A percentile compares a stretch with the other conserved stretches of the same genome.
Conservation (phyloP, 2,113 vertebrate species). For the Pluvialis apricaria region DNA sequence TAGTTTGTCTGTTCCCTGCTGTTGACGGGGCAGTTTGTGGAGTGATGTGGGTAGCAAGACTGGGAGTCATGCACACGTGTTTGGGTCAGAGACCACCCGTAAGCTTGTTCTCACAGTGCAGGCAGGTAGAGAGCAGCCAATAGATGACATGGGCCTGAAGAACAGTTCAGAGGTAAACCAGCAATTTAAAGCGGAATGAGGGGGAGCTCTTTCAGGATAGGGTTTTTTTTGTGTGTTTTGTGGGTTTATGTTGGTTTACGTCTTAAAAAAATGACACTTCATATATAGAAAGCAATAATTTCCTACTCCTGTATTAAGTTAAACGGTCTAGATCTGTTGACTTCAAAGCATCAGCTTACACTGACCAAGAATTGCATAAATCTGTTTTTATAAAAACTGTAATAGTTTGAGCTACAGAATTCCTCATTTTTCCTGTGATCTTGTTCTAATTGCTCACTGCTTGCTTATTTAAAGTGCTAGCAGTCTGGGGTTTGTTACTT, state of each 20-base stretch:
- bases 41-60: background rate
- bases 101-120: background rate
- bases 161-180: background rate
- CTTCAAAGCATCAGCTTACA: background rate
- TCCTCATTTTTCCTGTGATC: background rate
- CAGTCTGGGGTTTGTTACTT: background rate
- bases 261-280: background rate
- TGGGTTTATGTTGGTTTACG: background rate
- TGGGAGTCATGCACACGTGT: fast-evolving
- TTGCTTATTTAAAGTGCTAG: background rate
- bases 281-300: background rate
- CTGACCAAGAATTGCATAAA: background rate
- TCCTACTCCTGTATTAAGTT: background rate
- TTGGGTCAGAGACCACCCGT: background rate
- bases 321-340: background rate
- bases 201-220: background rate
- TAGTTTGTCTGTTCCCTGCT: background rate
- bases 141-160: background rate
- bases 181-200: background rate
- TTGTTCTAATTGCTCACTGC: background rate
- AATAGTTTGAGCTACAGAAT: background rate
- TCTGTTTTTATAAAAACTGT: background rate
- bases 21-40: fast-evolving
- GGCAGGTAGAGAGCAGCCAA: background rate
- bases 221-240: background rate